Evolutionary conservation across 1,140 invertebrate genomes (phyloP), one percentile per base, ranked within the genome.

Genomic region (Wiebesia pumilae): DNA sequence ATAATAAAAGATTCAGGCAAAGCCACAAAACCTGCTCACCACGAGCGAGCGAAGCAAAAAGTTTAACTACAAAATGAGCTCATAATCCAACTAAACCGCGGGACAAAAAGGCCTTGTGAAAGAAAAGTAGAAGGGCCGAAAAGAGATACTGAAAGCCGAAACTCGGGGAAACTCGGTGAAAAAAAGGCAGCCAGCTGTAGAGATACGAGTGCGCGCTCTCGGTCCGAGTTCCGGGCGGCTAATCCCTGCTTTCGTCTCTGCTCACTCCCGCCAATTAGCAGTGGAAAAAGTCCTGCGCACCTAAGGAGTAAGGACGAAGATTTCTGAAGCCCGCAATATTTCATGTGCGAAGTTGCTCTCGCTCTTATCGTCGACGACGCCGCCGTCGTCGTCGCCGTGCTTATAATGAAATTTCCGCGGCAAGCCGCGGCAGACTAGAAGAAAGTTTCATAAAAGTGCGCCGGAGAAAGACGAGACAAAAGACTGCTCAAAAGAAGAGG

Each of bases 211-310:
- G 14, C 40, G 47, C 24, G 21, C 1, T 4, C 24, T 21, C 21
- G 14, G 69, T 40, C 24, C 38, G 69, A 73, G 30, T 54, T 21
- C 54, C 10, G 30, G 27, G 47, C 38, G 79, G n/a, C 67, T 77
- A 81, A 77, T 82, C 80, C 78, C 67, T 47, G 38, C 83, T 62
- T 65, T 79, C 40, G 38, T 51, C 69, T 16, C 21, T 62, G 51
- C 80, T 69, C 87, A 88, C 89, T 62, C 24, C 88, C 88, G 89
- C 88, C 89, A 91, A 91, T 91, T 90, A 91, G 89, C 88, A 87
- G 88, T 88, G 89, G 88, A 90, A 91, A 91, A 91, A 90, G 81
- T 47, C 73, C n/a, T 33, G 47, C 62, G 51, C 38, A 62, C n/a
- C 71, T 65, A 80, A 62, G 83, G 30, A 77, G 47, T 6, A 73